A percentile compares a stretch with the other conserved stretches of the same genome.
Conservation (phyloP, 2,888 invertebrate genomes). For the Perithous albicinctus region DNA sequence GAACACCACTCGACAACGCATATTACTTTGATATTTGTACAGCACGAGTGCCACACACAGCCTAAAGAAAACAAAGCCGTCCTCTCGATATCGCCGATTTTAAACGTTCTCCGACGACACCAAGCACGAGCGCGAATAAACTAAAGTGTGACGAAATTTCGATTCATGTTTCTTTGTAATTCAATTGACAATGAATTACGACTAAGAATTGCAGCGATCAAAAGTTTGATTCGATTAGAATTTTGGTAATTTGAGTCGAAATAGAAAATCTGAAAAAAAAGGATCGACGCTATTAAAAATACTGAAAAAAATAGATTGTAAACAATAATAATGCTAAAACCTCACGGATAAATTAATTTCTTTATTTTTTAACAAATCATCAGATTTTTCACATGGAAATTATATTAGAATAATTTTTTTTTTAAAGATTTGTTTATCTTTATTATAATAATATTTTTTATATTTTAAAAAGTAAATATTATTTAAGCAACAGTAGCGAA, state of each 20-base stretch:
- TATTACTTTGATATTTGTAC: slow-evolving; percentile 30
- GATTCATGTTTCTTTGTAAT: background rate
- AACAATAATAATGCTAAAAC: too few species aligned
- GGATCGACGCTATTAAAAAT: too few species aligned
- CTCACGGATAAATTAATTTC: too few species aligned
- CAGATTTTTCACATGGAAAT: too few species aligned
- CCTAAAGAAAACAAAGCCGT: slow-evolving; percentile 72
- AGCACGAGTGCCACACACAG: slow-evolving; percentile 61
- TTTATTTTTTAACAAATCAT: too few species aligned
- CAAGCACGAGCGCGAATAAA: slow-evolving; percentile 24
- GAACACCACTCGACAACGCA: slow-evolving; percentile 26
- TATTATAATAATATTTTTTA: too few species aligned
- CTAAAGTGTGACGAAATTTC: background rate
- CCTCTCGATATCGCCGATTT: slow-evolving; percentile 70
- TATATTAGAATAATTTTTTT: too few species aligned
- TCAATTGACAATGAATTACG: slow-evolving; percentile 6
- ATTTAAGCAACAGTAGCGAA: too few species aligned
- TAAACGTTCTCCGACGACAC: slow-evolving; percentile 44
- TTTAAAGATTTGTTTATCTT: too few species aligned
- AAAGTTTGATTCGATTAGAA: background rate
- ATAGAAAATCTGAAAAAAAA: background rate
- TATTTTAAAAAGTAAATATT: too few species aligned
- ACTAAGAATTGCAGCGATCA: background rate
- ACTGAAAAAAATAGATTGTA: too few species aligned
- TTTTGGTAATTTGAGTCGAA: background rate